Evolutionary conservation across 2,113 vertebrate species (phyloP), one percentile per base, ranked within the genome.

Genomic region (Chaetodon auriga): DNA sequence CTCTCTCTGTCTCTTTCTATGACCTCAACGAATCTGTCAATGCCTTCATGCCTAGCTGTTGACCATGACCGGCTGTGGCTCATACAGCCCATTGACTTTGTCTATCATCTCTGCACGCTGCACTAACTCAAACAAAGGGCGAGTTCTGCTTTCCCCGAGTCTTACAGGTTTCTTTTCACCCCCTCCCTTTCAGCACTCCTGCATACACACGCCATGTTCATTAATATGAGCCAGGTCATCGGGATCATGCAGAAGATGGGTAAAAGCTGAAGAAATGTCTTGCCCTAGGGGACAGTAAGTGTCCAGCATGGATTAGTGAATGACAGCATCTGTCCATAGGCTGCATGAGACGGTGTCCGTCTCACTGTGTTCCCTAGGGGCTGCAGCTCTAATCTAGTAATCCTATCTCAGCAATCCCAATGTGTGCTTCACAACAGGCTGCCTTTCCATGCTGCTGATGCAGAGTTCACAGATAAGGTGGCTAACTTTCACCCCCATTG

Each of bases 401-500:
- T 93, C 82, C 82, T 87, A 94, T 86, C 92, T 81, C 60, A 64
- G 83, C 86, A 70, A 70, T 83, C 80, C 85, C 11, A 23, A 78
- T 68, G 73, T 80, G 77, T 80, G 81, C 85, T 78, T 80, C 81
- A 73, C 65, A 87, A 83, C 83, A 83, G 38, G 18, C 18, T 60
- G 72, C 72, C 61, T 72, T 71, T 77, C 65, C 49, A 38, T 65
- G 18, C 74, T 55, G 51, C 65, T 41, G 82, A 86, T 82, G 51
- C n/a, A 10, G 75, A 87, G 88, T 92, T 92, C 84, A 81, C 83
- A 81, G 89, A 91, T 92, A 93, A 88, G 91, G 86, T 91, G 73
- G 83, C 78, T 90, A 90, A 91, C 90, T 90, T 92, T 91, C 88
- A 74, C 90, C 90, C 86, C 85, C 82, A 90, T 92, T 93, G 90